Conservation (phyloP, 2,113 vertebrate species). For the Grallaria varia region DNA sequence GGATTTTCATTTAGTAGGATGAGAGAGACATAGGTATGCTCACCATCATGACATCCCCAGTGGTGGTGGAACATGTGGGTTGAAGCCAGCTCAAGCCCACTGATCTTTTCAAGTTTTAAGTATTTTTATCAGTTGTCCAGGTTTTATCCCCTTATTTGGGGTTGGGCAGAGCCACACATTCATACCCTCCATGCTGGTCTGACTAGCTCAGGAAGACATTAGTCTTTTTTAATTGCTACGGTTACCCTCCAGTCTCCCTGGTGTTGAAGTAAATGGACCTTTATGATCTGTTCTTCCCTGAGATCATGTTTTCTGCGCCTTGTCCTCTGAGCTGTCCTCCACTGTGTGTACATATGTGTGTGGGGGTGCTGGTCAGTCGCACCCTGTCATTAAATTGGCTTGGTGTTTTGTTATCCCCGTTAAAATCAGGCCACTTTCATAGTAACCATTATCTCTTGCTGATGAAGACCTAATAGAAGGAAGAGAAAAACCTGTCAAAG, state of each 20-base stretch:
- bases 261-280: background rate
- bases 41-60: background rate
- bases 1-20: background rate
- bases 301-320: background rate
- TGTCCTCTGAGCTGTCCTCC: background rate
- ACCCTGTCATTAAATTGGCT: background rate
- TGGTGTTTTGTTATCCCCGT: background rate
- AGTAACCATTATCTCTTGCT: background rate
- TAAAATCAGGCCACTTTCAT: background rate
- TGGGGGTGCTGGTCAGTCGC: background rate
- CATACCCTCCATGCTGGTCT: background rate
- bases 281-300: background rate
- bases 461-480: background rate
- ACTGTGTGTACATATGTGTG: background rate
- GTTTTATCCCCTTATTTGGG: background rate
- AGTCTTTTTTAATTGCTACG: background rate
- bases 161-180: background rate
- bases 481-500: background rate
- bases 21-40: background rate
- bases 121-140: background rate
- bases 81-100: background rate
- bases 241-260: background rate
- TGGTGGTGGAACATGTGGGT: rapidly evolving
- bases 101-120: background rate
- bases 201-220: background rate